These are phyloP conservation scores for Philotrypesis tridentata DNA, from an alignment of 1,140 invertebrate genomes.

Conservation along the genomic window DNA sequence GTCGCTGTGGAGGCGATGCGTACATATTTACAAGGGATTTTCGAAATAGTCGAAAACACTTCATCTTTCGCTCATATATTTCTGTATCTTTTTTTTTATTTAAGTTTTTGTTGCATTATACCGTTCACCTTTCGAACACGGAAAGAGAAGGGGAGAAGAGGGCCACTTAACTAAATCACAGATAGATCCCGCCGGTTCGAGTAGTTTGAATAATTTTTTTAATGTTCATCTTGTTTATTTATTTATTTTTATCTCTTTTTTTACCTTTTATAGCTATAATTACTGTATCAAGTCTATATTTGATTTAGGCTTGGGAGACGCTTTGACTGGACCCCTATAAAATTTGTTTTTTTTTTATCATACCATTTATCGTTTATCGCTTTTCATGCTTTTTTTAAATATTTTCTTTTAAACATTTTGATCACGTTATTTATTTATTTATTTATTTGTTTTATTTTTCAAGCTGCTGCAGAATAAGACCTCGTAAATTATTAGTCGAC, in stretches of 20 bases:
- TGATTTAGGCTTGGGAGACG: constrained; percentile 72
- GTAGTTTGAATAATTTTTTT: constrained; percentile 45
- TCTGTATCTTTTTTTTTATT: constrained; percentile 14
- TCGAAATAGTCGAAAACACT: constrained; percentile 19
- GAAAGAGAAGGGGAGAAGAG: constrained; percentile 46
- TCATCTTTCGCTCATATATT: constrained; percentile 31
- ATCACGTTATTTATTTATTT: constrained; percentile 38
- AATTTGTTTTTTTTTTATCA: constrained; percentile 62
- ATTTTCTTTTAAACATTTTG: constrained; percentile 38
- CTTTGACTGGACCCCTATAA: constrained; percentile 57
- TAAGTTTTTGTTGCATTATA: constrained; percentile 49
- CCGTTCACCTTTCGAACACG: constrained; percentile 23
- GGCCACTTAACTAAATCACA: constrained; percentile 70
- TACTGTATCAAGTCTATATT: constrained; percentile 70
- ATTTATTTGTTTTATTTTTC: too few relatives aligned
- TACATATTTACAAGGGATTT: constrained; percentile 56
- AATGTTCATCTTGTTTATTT: not conserved
- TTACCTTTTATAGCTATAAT: constrained; percentile 63
- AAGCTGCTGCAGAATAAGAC: constrained; percentile 29
- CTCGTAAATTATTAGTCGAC: constrained; percentile 7
- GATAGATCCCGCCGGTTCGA: constrained; percentile 65
- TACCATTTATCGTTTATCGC: constrained; percentile 11
- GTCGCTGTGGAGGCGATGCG: constrained; percentile 37
- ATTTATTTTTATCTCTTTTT: constrained; percentile 22
- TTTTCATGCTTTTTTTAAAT: constrained; percentile 33